Evolutionary conservation across 2,113 vertebrate genomes (phyloP).

Genomic region (Blennius ocellaris): DNA sequence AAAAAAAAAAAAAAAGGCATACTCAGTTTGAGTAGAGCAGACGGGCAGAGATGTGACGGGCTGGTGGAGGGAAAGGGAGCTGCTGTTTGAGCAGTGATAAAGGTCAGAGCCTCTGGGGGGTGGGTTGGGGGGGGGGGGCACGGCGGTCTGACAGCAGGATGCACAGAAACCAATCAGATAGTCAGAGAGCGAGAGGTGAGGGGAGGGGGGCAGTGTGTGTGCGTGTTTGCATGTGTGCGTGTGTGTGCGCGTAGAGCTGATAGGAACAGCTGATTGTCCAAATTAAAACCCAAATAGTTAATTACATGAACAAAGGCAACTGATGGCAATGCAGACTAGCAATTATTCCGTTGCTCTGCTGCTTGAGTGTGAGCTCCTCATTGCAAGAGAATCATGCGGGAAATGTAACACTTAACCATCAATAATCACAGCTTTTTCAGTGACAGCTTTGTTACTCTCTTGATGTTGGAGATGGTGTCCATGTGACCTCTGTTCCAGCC

Average conservation of each 20-base stretch:
- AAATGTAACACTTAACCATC: neutral
- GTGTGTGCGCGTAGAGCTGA: neutral
- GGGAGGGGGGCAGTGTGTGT: neutral
- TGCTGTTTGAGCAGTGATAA: neutral
- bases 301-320: constrained; percentile 31
- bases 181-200: neutral
- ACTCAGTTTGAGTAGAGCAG: neutral
- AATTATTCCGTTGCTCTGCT: constrained; percentile 4
- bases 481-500: no score
- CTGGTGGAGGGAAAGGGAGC: neutral
- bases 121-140: neutral
- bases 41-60: neutral
- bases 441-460: no score
- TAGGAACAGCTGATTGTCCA: constrained; percentile 16
- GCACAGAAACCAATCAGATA: neutral
- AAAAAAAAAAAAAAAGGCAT: neutral
- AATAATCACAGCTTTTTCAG: no score
- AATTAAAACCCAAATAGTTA: constrained; percentile 1
- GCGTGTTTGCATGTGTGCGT: no score
- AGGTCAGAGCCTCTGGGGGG: neutral
- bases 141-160: neutral
- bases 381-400: neutral
- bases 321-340: constrained; percentile 4
- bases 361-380: neutral
- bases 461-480: no score